Conservation (phyloP, 2,888 invertebrate species). For the Ommatoiulus sabulosus region DNA sequence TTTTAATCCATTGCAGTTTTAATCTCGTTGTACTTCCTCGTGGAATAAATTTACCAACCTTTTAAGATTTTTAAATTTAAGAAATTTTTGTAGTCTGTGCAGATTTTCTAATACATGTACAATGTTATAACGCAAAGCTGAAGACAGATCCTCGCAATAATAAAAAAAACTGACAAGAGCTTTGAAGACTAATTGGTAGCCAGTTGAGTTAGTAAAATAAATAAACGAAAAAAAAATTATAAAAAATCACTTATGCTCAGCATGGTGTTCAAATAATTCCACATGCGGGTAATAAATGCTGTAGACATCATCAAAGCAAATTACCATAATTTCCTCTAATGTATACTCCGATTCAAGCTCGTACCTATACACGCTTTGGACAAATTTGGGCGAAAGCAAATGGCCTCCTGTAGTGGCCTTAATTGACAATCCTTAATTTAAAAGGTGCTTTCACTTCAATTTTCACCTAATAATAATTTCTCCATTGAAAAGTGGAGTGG, state of each 20-base stretch:
- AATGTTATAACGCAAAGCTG: too few species aligned
- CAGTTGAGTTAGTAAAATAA: too few species aligned
- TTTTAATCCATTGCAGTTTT: too few species aligned
- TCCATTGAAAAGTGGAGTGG: not conserved
- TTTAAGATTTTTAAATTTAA: too few species aligned
- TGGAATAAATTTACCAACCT: not conserved
- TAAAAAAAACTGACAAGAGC: too few species aligned
- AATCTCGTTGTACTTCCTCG: not conserved
- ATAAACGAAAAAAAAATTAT: too few species aligned
- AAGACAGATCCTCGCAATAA: too few species aligned
- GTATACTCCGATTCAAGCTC: not conserved
- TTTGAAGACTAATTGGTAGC: too few species aligned
- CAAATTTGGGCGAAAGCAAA: not conserved
- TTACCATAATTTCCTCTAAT: not conserved
- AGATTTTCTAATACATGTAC: not conserved
- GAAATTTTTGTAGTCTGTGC: not conserved
- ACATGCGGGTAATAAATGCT: too few species aligned
- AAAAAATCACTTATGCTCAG: too few species aligned
- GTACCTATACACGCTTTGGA: not conserved
- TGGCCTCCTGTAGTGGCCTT: constrained; percentile 4
- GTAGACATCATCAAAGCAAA: not conserved
- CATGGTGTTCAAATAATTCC: too few species aligned
- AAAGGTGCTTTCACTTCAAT: not conserved
- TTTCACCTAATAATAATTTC: not conserved
- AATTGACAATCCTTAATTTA: constrained; percentile 25